Evolutionary conservation across 2,113 vertebrate genomes (phyloP), one percentile per base, ranked within the genome.

Genomic region (Myotis davidii): DNA sequence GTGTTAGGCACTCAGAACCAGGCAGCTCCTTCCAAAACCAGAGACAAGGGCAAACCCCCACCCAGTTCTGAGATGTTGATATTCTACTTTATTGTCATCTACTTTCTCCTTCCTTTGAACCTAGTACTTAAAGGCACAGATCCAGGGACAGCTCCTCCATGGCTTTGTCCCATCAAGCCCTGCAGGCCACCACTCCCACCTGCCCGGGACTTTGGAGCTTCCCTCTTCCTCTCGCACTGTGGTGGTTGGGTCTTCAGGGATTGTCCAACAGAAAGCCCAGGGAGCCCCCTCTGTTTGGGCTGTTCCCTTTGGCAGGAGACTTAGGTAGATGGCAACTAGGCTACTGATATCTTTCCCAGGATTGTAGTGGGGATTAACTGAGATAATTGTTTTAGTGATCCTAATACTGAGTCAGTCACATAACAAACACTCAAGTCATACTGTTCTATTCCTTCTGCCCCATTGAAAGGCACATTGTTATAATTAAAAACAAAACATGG

Each of bases 381-480:
- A 61, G 83, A 72, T 52, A 17, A 84, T 3, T 27, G 39, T 56
- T 13, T 73, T 45, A 34, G 42, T 4, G 59, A 37, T 78, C 64
- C 82, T 52, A 32, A 27, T 23, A 45, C 37, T 59, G 54, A 34
- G 21, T 64, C 50, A 61, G 70, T 54, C 42, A 87, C 34, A 74
- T 8, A 23, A 61, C 5, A 29, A 73, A 6, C 34, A 56, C 45
- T 81, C 54, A 85, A 72, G 48, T 48, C 69, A 81, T 6, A 74
- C 29, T 12, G 48, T 79, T 16, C 37, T 11, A 61, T n/a, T 52
- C 20, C 87, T 64, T 84, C 67, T 78, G 70, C 12, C 56, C 14
- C 81, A 56, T 23, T 69, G 56, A 94, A 90, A 73, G 42, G 50
- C 61, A 94, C 54, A 72, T 32, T 76, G 59, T 78, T 85, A 93